phyloP scores from a whole-genome alignment of 1,140 invertebrate genomes.

The Nasonia giraulti region DNA sequence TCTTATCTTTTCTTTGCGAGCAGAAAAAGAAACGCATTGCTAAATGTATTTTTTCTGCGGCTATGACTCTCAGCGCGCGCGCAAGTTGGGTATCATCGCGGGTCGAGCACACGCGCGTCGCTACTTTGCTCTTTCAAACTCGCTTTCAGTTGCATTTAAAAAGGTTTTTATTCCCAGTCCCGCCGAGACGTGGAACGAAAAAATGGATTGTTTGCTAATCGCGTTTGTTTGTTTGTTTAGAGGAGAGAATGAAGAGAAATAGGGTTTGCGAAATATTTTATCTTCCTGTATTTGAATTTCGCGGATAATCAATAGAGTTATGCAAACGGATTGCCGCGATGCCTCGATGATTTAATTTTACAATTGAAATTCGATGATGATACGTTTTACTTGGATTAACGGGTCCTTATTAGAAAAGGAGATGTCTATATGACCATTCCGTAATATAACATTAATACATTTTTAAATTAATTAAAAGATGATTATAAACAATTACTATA shows the following conservation, averaged over 20 bases:
- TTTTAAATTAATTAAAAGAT: too few relatives aligned
- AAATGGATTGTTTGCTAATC: conserved; percentile 23
- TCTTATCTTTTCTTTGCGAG: conserved; percentile 27
- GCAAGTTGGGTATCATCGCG: background rate
- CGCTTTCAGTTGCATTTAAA: background rate
- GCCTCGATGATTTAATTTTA: too few relatives aligned
- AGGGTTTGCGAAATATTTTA: background rate
- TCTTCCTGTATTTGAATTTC: background rate
- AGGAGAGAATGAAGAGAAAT: background rate
- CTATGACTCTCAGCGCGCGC: background rate
- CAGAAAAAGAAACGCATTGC: conserved; percentile 34
- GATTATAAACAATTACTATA: too few relatives aligned
- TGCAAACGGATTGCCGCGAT: background rate
- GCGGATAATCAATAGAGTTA: background rate
- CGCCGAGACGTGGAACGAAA: background rate
- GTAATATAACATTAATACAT: too few relatives aligned
- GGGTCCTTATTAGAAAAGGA: too few relatives aligned
- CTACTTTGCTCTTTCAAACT: background rate
- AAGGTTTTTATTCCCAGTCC: background rate
- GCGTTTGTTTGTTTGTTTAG: conserved; percentile 17
- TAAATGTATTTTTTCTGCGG: conserved; percentile 7
- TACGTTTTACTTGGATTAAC: too few relatives aligned
- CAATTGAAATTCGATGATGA: too few relatives aligned
- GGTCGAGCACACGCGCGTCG: background rate
- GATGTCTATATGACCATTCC: too few relatives aligned